A percentile compares a stretch with the other conserved stretches of the same genome.
Evolutionary conservation across 2,888 invertebrate species (phyloP).

Genomic region (Augiades crinisus): DNA sequence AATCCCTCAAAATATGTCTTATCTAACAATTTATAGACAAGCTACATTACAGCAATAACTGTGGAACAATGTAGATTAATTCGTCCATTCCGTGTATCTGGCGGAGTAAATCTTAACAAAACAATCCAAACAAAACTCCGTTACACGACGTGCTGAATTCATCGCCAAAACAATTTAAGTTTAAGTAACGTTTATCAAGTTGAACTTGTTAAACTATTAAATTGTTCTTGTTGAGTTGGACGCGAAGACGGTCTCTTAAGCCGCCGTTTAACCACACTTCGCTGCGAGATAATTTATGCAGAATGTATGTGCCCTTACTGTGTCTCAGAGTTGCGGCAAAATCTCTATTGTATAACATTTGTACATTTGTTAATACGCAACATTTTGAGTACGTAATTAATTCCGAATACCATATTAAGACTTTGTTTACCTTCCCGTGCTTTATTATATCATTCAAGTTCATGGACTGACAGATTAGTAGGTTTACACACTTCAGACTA

Average conservation of each 20-base stretch:
- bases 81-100: background rate
- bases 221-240: slow-evolving; percentile 53
- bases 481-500: too few relatives aligned
- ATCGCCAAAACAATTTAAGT: slow-evolving; percentile 53
- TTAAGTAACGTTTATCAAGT: slow-evolving; percentile 42
- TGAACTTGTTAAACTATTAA: slow-evolving; percentile 57
- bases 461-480: too few relatives aligned
- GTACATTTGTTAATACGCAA: too few relatives aligned
- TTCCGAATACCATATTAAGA: too few relatives aligned
- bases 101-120: slow-evolving; percentile 1
- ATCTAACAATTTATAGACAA: too few relatives aligned
- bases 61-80: too few relatives aligned
- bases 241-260: slow-evolving; percentile 38
- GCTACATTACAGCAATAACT: too few relatives aligned
- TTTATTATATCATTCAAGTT: too few relatives aligned
- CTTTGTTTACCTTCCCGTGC: too few relatives aligned
- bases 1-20: too few relatives aligned
- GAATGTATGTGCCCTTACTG: slow-evolving; percentile 29
- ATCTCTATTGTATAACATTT: background rate
- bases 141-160: slow-evolving; percentile 40
- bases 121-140: slow-evolving; percentile 1
- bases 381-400: too few relatives aligned
- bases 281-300: slow-evolving; percentile 32
- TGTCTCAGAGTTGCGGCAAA: background rate
- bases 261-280: slow-evolving; percentile 42